These are phyloP conservation scores for Ferrisia virgata DNA, from an alignment of 2,888 invertebrate species.

Conservation along the genomic window DNA sequence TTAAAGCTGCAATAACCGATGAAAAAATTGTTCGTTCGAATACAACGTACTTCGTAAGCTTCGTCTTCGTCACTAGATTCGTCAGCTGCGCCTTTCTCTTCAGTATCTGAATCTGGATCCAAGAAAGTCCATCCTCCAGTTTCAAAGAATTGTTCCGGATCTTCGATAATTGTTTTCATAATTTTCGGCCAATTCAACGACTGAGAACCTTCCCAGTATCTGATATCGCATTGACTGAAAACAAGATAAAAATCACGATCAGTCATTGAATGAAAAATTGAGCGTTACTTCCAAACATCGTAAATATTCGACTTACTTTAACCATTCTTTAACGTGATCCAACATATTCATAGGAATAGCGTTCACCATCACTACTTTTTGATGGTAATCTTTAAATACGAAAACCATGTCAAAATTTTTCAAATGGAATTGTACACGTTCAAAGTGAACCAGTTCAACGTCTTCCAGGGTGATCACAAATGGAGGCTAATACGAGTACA, in stretches of 20 bases:
- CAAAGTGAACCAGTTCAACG: conserved; percentile 97
- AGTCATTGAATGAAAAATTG: background rate
- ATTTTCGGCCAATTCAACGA: conserved; percentile 99
- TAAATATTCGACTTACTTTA: conserved; percentile 74
- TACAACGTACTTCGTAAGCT: conserved; percentile 54
- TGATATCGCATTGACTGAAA: conserved; percentile 73
- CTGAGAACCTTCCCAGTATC: conserved; percentile 97
- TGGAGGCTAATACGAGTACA: conserved; percentile 68
- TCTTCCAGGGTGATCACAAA: conserved; percentile 98
- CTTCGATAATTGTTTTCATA: conserved; percentile 99
- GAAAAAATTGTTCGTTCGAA: too few species aligned
- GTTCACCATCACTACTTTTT: conserved; percentile 93
- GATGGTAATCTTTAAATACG: conserved; percentile 95
- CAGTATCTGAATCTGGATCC: conserved; percentile 86
- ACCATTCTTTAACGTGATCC: conserved; percentile 99
- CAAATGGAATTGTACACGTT: conserved; percentile 95
- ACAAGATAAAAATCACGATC: background rate
- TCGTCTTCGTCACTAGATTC: conserved; percentile 61
- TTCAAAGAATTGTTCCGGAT: conserved; percentile 97
- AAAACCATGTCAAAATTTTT: conserved; percentile 99
- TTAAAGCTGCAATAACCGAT: too few species aligned
- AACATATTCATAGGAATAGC: conserved; percentile 99
- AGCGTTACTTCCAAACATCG: background rate
- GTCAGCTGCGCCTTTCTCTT: conserved; percentile 61
- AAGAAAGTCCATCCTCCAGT: conserved; percentile 98